Base-by-base conservation (phyloP, 1,140 invertebrate species). In the Campoletis sonorensis region DNA sequence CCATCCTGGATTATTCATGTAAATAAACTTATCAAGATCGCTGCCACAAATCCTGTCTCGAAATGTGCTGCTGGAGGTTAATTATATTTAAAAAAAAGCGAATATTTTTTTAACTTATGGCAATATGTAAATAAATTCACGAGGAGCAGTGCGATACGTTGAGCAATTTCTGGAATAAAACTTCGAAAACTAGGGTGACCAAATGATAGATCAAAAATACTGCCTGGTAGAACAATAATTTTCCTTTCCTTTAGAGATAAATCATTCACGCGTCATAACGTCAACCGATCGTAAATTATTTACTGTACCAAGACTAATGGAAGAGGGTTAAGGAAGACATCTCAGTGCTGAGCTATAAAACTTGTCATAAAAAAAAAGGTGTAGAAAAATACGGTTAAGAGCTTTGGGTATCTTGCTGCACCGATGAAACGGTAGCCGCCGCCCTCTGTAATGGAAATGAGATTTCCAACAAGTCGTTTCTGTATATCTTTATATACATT, bases 211-310 rank as follows among this genome's bases (percentile, higher is more conserved):
- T 45, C 37, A 37, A 45, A 45, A 11, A 45, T 45, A 45, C 40
- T 45, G 11, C 40, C 40, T 1, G 8, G 40, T 10, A 45, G 40
- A 45, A 45, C 40, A 45, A 45, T 45, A 13, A 45, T 45, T 45
- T 45, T 11, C 40, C 40, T 45, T 45, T 45, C 40, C 40, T 64
- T 15, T 27, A 5, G 61, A 64, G n/a, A 64, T 64, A 15, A 64
- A 64, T 64, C 61, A 64, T 64, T 64, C 61, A 64, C 61, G 61
- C 61, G 23, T 64, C 61, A 64, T 64, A 64, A 64, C 61, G 61
- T 64, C 61, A 64, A 26, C 23, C 23, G 23, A 64, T 64, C n/a
- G 61, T 64, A 64, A 26, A 64, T 64, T 11, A 64, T 26, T 26
- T 26, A 26, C 23, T 26, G 23, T 26, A 64, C 51, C 51, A 26